These are phyloP conservation scores for Meloidogyne exigua DNA, from an alignment of 1,140 invertebrate genomes.

Conservation along the genomic window DNA sequence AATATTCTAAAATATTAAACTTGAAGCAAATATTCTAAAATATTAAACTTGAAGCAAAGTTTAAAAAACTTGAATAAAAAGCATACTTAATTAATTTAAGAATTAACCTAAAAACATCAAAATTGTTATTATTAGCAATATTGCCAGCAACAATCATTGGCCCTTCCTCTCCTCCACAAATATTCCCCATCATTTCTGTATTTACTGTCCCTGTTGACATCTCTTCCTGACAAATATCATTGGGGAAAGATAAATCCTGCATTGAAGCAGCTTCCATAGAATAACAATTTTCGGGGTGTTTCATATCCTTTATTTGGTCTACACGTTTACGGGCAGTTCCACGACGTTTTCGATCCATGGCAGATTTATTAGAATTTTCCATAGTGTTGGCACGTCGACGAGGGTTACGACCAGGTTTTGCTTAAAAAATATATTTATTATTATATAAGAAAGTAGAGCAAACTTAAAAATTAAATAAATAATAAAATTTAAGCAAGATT, in stretches of 20 bases:
- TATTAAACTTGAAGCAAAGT: not conserved
- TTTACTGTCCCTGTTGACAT: not conserved
- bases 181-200: not conserved
- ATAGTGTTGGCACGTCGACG: conserved; percentile 57
- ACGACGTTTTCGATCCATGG: conserved; percentile 57
- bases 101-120: conserved; percentile 43
- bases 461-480: not conserved
- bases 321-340: conserved; percentile 56
- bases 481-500: not conserved
- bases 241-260: not conserved
- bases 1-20: too few species aligned
- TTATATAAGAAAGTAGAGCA: not conserved
- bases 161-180: not conserved
- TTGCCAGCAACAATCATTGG: not conserved
- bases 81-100: not conserved
- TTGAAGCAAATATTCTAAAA: too few species aligned
- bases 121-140: conserved; percentile 23
- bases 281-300: not conserved
- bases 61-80: not conserved
- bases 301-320: conserved; percentile 38
- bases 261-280: conserved; percentile 7
- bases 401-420: conserved; percentile 61
- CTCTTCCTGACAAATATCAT: not conserved
- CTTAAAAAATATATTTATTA: conserved; percentile 20
- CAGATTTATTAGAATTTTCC: conserved; percentile 51